phyloP scores from a whole-genome alignment of 1,140 invertebrate genomes.

The Orussus abietinus region DNA sequence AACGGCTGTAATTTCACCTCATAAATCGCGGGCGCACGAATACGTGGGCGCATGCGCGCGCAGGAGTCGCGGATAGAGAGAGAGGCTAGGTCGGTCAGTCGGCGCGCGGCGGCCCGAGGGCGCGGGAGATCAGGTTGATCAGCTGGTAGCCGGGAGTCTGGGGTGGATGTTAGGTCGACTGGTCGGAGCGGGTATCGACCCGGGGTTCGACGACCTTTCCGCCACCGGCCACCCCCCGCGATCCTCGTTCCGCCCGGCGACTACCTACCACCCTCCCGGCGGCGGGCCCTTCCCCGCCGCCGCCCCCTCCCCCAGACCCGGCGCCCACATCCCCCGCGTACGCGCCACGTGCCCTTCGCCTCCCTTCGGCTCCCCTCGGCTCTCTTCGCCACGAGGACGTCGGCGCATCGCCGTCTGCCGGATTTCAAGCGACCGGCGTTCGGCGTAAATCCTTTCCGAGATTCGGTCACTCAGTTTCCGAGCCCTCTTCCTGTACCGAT shows the following conservation, averaged over 20 bases:
- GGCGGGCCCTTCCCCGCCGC: constrained; percentile 7
- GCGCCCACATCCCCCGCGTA: constrained; percentile 11
- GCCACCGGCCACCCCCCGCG: constrained; percentile 26
- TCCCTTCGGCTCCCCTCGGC: not conserved
- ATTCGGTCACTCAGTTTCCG: no score
- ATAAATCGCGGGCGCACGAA: no score
- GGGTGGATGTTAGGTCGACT: constrained; percentile 31
- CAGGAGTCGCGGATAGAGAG: no score
- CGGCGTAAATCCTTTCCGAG: no score
- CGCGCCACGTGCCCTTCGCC: constrained; percentile 12
- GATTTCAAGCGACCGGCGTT: no score
- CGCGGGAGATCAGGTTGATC: no score
- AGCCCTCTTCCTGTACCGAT: no score
- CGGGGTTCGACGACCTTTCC: constrained; percentile 31
- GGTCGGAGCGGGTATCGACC: constrained; percentile 31
- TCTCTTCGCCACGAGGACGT: no score
- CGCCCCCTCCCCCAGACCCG: constrained; percentile 5
- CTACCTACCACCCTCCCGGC: constrained; percentile 22
- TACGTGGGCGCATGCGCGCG: no score
- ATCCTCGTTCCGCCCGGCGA: constrained; percentile 19
- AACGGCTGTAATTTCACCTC: no score
- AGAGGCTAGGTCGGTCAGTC: constrained; percentile 29
- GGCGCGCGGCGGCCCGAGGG: constrained; percentile 8
- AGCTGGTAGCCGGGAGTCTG: constrained; percentile 21
- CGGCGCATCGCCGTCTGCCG: no score